phyloP scores from a whole-genome alignment of 1,140 invertebrate species.

The Drosophila sechellia region DNA sequence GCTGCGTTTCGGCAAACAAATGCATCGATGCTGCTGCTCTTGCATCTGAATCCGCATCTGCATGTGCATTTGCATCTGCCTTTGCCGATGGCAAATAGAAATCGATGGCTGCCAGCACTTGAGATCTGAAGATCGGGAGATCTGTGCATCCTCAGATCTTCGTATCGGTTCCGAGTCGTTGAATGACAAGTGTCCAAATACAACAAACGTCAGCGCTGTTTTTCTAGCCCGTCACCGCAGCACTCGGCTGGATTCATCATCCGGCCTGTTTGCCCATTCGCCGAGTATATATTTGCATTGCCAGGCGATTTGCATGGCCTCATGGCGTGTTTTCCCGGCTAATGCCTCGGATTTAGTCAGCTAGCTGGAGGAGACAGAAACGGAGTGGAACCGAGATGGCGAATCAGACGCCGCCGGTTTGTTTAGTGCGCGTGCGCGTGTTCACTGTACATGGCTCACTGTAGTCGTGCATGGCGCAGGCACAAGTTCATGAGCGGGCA shows the following conservation, averaged over 20 bases:
- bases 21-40: conserved; percentile 18
- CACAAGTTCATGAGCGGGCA: conserved; percentile 35
- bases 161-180: conserved; percentile 70
- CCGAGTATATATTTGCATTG: conserved; percentile 57
- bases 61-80: conserved; percentile 68
- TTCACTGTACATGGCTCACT: conserved; percentile 58
- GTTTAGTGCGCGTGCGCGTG: conserved; percentile 80
- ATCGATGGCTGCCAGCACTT: conserved; percentile 63
- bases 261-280: conserved; percentile 71
- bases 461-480: conserved; percentile 34
- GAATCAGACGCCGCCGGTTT: conserved; percentile 62
- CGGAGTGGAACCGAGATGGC: not conserved
- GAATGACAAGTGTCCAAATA: conserved; percentile 71
- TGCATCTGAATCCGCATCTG: conserved; percentile 30
- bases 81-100: conserved; percentile 71
- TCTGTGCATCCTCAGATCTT: conserved; percentile 20
- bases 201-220: conserved; percentile 66
- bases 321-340: conserved; percentile 57
- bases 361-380: conserved; percentile 2
- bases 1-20: conserved; percentile 60
- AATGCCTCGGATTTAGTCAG: conserved; percentile 44
- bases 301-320: conserved; percentile 56
- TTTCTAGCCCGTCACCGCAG: conserved; percentile 5
- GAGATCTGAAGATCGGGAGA: conserved; percentile 18
- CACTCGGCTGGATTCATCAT: conserved; percentile 52